Evolutionary conservation across 2,888 invertebrate genomes (phyloP), one percentile per base, ranked within the genome.

Genomic region (Microchrysa polita): DNA sequence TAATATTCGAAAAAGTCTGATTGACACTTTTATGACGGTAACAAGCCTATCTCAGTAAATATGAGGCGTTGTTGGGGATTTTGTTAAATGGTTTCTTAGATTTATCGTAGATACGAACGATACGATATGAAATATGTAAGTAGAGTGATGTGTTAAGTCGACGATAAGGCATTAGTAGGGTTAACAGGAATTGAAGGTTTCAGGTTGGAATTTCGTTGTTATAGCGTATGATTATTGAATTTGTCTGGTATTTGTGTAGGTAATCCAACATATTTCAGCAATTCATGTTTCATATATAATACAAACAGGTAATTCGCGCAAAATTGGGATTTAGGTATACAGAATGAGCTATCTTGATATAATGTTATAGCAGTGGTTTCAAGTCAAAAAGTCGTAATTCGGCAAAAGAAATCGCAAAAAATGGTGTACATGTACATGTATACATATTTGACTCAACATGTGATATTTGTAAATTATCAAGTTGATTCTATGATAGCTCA

Each of bases 51-150:
- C 65, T 34, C 18, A 12, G 23, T 40, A 42, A 55, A 55, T 57
- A 34, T 20, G 42, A 69, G 69, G 57, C 55, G 69, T 69, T 69
- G 69, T 69, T 55, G 57, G 16, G 57, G 69, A 69, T 57, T 69
- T 67, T 20, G 10, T 69, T 40, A 69, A 57, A 69, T 69, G 42
- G 57, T 69, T 18, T 40, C 40, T 57, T 67, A 27, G 69, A 69
- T 69, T 55, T 69, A 34, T 34, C 27, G 27, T 34, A 34, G 27
- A 34, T 34, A 34, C 7, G 27, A 34, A 34, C 27, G 27, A 34
- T 34, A 34, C 40, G n/a, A n/a, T n/a, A n/a, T n/a, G n/a, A 65
- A 14, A 65, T 44, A 65, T 48, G n/a, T n/a, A n/a, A n/a, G n/a
- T n/a, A n/a, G n/a, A 48, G 5, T n/a, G n/a, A n/a, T 10, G 12